Evolutionary conservation across 1,140 invertebrate genomes (phyloP).

Genomic region (Hyles euphorbiae): DNA sequence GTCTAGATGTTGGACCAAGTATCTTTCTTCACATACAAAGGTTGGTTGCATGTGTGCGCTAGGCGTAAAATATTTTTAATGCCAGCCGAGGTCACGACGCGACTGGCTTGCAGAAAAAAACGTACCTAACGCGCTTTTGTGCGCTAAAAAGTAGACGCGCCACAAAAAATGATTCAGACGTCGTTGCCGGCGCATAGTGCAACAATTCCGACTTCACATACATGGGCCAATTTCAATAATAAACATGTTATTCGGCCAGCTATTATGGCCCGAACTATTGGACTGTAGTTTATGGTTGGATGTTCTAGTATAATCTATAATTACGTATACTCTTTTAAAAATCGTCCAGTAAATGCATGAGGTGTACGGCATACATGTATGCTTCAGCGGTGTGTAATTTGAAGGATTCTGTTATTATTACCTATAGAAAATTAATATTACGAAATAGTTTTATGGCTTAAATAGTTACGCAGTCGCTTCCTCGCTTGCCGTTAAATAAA

Average conservation of each 20-base stretch:
- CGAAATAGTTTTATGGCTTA: too few relatives aligned
- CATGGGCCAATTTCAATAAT: too few relatives aligned
- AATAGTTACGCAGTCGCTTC: too few relatives aligned
- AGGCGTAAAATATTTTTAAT: conserved; percentile 66
- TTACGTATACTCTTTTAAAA: neutral
- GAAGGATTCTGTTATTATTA: too few relatives aligned
- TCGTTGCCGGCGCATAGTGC: conserved; percentile 28
- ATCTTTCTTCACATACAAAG: conserved; percentile 1
- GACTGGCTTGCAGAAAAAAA: conserved; percentile 58
- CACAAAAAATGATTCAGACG: conserved; percentile 63
- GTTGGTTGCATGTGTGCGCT: conserved; percentile 46
- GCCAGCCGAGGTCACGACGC: conserved; percentile 66
- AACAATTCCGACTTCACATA: conserved; percentile 12
- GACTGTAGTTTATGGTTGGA: too few relatives aligned
- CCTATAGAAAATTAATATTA: too few relatives aligned
- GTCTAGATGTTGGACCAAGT: conserved; percentile 19
- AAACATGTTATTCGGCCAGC: too few relatives aligned
- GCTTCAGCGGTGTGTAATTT: too few relatives aligned
- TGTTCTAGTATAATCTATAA: too few relatives aligned
- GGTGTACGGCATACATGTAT: too few relatives aligned
- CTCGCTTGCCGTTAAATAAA: too few relatives aligned
- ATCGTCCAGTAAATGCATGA: neutral
- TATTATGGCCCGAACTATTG: too few relatives aligned
- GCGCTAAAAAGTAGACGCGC: conserved; percentile 54
- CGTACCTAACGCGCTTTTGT: conserved; percentile 51